Evolutionary conservation across 2,113 vertebrate species (phyloP).

Genomic region (Uropsilus gracilis): DNA sequence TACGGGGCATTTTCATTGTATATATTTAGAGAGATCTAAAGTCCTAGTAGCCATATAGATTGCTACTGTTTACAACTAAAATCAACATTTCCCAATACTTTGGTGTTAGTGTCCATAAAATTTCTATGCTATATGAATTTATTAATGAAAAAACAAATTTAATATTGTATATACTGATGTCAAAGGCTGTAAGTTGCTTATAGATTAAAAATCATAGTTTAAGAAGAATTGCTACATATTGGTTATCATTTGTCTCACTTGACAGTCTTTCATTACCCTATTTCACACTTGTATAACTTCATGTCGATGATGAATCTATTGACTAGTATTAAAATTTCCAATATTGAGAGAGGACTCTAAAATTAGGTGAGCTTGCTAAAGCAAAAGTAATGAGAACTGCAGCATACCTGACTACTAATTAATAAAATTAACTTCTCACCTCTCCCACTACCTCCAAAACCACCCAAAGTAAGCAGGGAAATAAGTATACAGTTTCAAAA

Average conservation of each 20-base stretch:
- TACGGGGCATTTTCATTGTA: not conserved
- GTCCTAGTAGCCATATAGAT: not conserved
- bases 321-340: not conserved
- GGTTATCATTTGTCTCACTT: not conserved
- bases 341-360: constrained; percentile 8
- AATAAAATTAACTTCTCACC: not conserved
- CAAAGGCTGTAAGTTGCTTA: not conserved
- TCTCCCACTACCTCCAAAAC: not conserved
- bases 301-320: not conserved
- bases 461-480: not conserved
- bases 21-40: not conserved
- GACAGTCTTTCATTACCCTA: not conserved
- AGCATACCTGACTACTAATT: not conserved
- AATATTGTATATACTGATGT: not conserved
- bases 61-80: not conserved
- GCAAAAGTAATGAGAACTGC: not conserved
- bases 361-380: not conserved
- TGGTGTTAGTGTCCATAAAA: not conserved
- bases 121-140: not conserved
- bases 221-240: not conserved
- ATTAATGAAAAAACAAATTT: not conserved
- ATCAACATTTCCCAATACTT: not conserved
- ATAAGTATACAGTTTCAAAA: not conserved
- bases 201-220: not conserved
- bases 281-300: constrained; percentile 9